Base-by-base conservation (phyloP, 2,113 vertebrate species). In the Pterocles orientalis region DNA sequence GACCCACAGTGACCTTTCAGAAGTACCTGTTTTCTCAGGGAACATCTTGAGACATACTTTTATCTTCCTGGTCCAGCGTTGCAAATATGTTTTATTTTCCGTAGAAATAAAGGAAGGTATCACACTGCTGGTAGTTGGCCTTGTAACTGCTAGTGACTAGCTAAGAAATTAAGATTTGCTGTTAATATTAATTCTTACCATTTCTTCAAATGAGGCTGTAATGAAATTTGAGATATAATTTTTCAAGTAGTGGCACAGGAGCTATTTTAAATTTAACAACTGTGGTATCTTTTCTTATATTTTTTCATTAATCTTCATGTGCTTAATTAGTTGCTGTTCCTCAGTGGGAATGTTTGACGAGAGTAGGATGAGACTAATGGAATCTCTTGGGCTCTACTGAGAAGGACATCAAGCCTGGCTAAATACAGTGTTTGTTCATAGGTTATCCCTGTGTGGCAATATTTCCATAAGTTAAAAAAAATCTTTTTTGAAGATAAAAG, bases 301-400 rank as follows among this genome's bases (percentile, higher is more conserved):
- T 91, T 95, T 95, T 95, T 94, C 87, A 95, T 97, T 97, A 93
- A 90, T 89, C 82, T 96, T 96, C 76, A 93, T 86, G 57, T 94
- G 57, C 65, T 94, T 96, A 97, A 96, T 97, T 93, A 97, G 92
- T 88, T 88, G 69, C 95, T 82, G 31, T 82, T 96, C 61, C 92
- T 96, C 90, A 89, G 65, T 72, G 77, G 83, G 88, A 92, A 89
- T 92, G 83, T 96, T 93, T 94, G 53, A 93, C 45, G 82, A 53
- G 65, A 78, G 45, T 36, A 75, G 73, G 92, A 88, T 86, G 57
- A 94, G 82, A 81, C 65, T 90, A 94, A 96, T 94, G 92, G 81
- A 86, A 94, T 88, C 65, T 88, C 60, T 69, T 0, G 31, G 56
- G 76, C 57, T 84, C 31, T 92, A 11, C 48, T 92, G 83, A 65